Percentiles rank a stretch among this genome's conserved stretches.
Evolutionary conservation across 2,113 vertebrate genomes (phyloP).

Genomic region (Castor canadensis): DNA sequence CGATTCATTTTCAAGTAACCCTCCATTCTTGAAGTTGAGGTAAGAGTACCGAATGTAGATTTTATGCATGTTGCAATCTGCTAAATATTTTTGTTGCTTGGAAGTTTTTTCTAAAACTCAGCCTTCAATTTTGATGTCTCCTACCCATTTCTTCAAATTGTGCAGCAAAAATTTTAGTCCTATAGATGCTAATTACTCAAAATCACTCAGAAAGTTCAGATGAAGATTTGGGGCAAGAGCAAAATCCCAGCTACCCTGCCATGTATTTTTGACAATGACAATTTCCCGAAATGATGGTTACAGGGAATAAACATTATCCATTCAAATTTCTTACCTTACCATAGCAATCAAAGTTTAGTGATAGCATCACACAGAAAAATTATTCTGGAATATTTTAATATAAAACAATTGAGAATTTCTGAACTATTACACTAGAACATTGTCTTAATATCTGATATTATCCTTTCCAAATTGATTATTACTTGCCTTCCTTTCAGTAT

Average conservation of each 20-base stretch:
- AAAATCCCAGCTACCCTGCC: not conserved
- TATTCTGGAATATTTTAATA: constrained; percentile 36
- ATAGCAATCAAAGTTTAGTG: constrained; percentile 45
- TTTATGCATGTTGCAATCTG: not conserved
- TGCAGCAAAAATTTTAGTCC: not conserved
- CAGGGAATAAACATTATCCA: not conserved
- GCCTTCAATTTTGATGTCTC: not conserved
- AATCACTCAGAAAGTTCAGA: constrained; percentile 29
- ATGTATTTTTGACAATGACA: constrained; percentile 10
- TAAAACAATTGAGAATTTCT: constrained; percentile 53
- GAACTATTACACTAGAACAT: constrained; percentile 6
- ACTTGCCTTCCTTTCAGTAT: not conserved
- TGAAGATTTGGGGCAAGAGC: constrained; percentile 30
- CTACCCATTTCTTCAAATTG: constrained; percentile 36
- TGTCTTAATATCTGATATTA: constrained; percentile 46
- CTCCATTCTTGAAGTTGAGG: not conserved
- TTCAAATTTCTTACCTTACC: constrained; percentile 24
- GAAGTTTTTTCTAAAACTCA: not conserved
- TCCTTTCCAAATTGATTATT: not conserved
- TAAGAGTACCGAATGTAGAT: not conserved
- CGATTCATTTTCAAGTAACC: not conserved
- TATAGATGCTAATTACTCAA: not conserved
- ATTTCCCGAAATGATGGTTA: constrained; percentile 26
- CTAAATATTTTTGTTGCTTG: not conserved
- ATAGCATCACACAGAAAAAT: constrained; percentile 31